Percentiles rank a stretch among this genome's conserved stretches.
Evolutionary conservation across 2,797 vertebrate genomes (phyloP).

Genomic region (Epinephelus awoara): DNA sequence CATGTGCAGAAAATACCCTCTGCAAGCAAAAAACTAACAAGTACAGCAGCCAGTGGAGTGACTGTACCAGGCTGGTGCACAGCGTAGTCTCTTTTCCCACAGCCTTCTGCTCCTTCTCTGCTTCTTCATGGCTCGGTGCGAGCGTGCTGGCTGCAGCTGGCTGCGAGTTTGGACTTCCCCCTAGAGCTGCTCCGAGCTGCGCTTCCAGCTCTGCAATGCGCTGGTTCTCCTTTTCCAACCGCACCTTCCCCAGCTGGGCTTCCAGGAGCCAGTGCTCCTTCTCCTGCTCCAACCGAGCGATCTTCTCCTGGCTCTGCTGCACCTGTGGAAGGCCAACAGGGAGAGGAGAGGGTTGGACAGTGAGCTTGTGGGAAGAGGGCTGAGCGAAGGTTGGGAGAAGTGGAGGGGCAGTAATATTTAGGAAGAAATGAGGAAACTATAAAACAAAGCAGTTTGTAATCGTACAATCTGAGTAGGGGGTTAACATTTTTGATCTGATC

Average conservation of each 20-base stretch:
- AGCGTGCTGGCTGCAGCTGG: slow-evolving; percentile 65
- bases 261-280: slow-evolving; percentile 99
- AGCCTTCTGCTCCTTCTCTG: slow-evolving; percentile 76
- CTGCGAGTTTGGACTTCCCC: slow-evolving; percentile 59
- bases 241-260: slow-evolving; percentile 96
- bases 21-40: slow-evolving; percentile 45
- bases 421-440: slow-evolving; percentile 14
- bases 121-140: slow-evolving; percentile 74
- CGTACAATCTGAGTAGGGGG: not conserved
- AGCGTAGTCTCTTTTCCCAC: slow-evolving; percentile 78
- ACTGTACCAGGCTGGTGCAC: slow-evolving; percentile 90
- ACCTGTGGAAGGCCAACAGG: slow-evolving; percentile 84
- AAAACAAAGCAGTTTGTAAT: slow-evolving; percentile 6
- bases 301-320: slow-evolving; percentile 97
- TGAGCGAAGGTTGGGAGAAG: slow-evolving; percentile 23
- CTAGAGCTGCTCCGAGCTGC: slow-evolving; percentile 82
- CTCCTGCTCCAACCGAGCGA: slow-evolving; percentile 96
- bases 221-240: slow-evolving; percentile 95
- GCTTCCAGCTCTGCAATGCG: slow-evolving; percentile 88
- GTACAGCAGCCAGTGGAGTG: slow-evolving; percentile 20
- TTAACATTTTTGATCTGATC: not conserved
- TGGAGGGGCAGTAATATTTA: slow-evolving; percentile 28
- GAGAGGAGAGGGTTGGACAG: slow-evolving; percentile 38
- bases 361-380: slow-evolving; percentile 44
- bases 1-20: slow-evolving; percentile 33